A percentile compares a stretch with the other conserved stretches of the same genome.
Conservation (phyloP, 1,140 invertebrate genomes). For the Theocolax elegans region DNA sequence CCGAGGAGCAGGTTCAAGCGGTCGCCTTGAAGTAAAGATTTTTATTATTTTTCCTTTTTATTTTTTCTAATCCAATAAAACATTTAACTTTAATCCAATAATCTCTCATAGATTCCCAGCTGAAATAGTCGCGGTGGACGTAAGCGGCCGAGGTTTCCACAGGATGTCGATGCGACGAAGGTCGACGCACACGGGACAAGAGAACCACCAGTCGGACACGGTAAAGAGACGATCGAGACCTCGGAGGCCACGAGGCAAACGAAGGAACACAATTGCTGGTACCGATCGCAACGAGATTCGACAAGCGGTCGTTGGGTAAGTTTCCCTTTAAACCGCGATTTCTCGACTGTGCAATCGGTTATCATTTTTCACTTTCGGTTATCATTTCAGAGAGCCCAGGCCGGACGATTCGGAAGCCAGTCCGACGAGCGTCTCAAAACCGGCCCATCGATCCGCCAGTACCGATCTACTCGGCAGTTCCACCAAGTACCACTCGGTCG, state of each 20-base stretch:
- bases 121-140: slow-evolving; percentile 87
- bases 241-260: slow-evolving; percentile 80
- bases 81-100: too few relatives aligned
- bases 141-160: slow-evolving; percentile 85
- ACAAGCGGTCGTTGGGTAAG: slow-evolving; percentile 81
- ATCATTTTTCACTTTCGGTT: too few relatives aligned
- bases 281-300: slow-evolving; percentile 88
- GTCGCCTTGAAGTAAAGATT: slow-evolving; percentile 77
- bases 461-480: slow-evolving; percentile 60
- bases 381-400: slow-evolving; percentile 72
- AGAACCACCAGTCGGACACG: slow-evolving; percentile 70
- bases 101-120: slow-evolving; percentile 79
- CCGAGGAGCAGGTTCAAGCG: slow-evolving; percentile 83
- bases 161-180: slow-evolving; percentile 85
- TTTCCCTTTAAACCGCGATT: too few relatives aligned
- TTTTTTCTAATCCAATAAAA: too few relatives aligned
- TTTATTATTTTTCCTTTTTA: too few relatives aligned
- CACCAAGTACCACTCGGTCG: slow-evolving; percentile 70
- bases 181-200: slow-evolving; percentile 73
- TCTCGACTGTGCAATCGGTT: too few relatives aligned
- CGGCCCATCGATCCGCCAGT: slow-evolving; percentile 77
- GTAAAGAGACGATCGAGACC: slow-evolving; percentile 78
- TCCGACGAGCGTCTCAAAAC: slow-evolving; percentile 59
- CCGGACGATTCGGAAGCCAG: slow-evolving; percentile 69
- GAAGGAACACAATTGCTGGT: slow-evolving; percentile 90